Conservation (phyloP, 2,113 vertebrate species). For the Mustela nigripes region DNA sequence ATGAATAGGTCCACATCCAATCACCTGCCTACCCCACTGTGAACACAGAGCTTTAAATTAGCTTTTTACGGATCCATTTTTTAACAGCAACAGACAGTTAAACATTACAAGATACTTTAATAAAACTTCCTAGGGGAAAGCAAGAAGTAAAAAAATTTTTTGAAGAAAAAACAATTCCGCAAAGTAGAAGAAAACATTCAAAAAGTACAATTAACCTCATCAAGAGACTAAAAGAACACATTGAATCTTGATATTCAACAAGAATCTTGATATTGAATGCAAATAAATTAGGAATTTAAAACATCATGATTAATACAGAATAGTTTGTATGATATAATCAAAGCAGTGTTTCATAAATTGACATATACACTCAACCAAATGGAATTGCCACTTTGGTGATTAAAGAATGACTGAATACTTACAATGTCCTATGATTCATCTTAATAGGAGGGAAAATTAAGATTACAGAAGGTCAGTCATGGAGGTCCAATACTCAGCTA, state of each 20-base stretch:
- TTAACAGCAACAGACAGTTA: neutral
- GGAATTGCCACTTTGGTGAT: neutral
- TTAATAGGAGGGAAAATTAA: neutral
- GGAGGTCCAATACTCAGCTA: neutral
- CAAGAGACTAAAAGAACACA: neutral
- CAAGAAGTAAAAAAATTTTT: neutral
- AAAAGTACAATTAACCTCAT: neutral
- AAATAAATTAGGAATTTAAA: neutral
- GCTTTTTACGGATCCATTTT: neutral
- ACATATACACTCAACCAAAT: neutral
- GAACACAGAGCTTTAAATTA: neutral
- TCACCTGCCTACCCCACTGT: neutral
- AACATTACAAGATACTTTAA: neutral
- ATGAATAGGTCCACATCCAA: neutral
- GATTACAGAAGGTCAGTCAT: neutral
- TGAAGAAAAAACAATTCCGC: neutral
- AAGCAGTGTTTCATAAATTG: neutral
- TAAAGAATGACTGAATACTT: neutral
- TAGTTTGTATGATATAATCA: neutral
- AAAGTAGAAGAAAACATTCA: neutral
- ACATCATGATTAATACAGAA: neutral
- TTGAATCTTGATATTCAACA: neutral
- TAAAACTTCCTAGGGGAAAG: neutral
- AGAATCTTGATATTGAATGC: neutral
- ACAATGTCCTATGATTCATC: neutral